Percentiles rank a stretch among this genome's conserved stretches.
phyloP scores from a whole-genome alignment of 2,888 invertebrate species.

The Polyploca ridens region DNA sequence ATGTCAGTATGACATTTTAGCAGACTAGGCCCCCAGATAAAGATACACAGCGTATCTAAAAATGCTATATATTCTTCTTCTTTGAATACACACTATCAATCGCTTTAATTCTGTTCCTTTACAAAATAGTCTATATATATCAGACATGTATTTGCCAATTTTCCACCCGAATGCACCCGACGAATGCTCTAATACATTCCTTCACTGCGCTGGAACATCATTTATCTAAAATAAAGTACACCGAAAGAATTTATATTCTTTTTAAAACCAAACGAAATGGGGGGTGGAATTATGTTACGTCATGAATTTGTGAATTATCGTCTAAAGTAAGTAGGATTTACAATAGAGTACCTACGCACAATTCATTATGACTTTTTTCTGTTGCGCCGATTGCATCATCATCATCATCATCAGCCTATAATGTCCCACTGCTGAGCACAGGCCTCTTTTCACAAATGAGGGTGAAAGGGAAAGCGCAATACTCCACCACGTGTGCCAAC shows the following conservation, averaged over 20 bases:
- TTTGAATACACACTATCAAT: not conserved
- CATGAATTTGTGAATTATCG: not conserved
- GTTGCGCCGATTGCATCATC: no score
- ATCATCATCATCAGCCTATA: not conserved
- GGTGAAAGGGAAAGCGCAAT: no score
- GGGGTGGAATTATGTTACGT: not conserved
- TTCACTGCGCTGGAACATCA: constrained; percentile 1
- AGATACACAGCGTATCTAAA: not conserved
- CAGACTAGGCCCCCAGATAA: no score
- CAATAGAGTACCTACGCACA: not conserved
- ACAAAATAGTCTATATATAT: not conserved
- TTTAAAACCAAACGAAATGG: not conserved
- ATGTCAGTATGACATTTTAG: no score
- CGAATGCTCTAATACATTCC: constrained; percentile 8
- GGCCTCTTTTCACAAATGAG: no score
- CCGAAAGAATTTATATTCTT: not conserved
- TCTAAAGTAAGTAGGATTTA: no score
- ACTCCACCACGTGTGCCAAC: no score
- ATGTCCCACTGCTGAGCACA: no score
- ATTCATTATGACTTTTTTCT: not conserved
- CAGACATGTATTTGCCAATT: not conserved
- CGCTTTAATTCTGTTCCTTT: not conserved
- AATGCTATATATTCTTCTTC: not conserved
- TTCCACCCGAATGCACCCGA: not conserved
- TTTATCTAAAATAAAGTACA: constrained; percentile 8